Evolutionary conservation across 2,888 invertebrate species (phyloP).

Genomic region (Harmothoe impar): DNA sequence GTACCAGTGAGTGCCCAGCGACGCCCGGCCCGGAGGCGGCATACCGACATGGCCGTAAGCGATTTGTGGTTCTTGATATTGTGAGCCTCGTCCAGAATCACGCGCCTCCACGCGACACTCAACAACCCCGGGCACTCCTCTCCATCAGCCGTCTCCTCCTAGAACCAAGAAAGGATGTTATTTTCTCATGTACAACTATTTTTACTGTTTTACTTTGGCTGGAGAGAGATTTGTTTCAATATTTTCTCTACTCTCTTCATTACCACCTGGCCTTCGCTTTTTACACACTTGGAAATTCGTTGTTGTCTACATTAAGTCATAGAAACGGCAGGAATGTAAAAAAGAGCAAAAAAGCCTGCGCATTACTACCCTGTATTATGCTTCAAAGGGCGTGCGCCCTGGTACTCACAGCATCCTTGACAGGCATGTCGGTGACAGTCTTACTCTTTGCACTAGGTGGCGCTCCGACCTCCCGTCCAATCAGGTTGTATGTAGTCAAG

Average conservation of each 20-base stretch:
- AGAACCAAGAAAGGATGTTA: neutral
- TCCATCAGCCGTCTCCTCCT: conserved; percentile 60
- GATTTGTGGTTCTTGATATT: conserved; percentile 94
- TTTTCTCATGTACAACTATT: no score
- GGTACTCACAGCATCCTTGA: conserved; percentile 64
- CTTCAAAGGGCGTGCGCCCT: no score
- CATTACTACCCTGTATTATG: no score
- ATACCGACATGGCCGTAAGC: conserved; percentile 89
- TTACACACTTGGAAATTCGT: no score
- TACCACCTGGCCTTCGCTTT: no score
- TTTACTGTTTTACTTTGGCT: no score
- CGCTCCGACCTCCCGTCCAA: conserved; percentile 80
- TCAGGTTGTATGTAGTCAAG: conserved; percentile 93
- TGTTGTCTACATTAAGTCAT: no score
- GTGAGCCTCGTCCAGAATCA: conserved; percentile 97
- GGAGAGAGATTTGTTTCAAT: no score
- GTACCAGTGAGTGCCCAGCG: conserved; percentile 96
- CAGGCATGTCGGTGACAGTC: conserved; percentile 68
- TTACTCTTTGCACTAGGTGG: conserved; percentile 73
- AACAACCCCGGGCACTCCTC: conserved; percentile 84
- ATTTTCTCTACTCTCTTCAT: no score
- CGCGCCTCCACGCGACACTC: conserved; percentile 91
- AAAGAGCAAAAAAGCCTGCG: no score
- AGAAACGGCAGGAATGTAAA: no score
- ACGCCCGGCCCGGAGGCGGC: conserved; percentile 86